Percentiles rank a stretch among this genome's conserved stretches.
phyloP scores from a whole-genome alignment of 2,888 invertebrate species.

The Gastrophysa polygoni region DNA sequence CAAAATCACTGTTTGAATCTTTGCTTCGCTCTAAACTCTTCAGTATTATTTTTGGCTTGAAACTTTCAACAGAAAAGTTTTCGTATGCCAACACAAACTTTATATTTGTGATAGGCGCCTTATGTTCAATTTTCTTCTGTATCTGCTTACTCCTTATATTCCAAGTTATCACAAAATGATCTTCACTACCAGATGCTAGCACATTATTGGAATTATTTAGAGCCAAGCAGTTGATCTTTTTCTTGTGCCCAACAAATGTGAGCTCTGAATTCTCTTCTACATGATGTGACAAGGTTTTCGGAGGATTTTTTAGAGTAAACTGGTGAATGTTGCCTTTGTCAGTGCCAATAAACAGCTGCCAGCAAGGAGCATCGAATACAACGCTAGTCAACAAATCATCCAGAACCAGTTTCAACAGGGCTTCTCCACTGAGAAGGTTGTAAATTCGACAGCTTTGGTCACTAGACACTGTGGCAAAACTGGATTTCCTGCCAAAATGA shows the following conservation, averaged over 20 bases:
- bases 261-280: constrained; percentile 58
- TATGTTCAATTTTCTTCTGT: constrained; percentile 71
- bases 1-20: constrained; percentile 62
- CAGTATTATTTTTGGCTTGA: constrained; percentile 64
- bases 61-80: constrained; percentile 66
- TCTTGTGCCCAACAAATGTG: constrained; percentile 72
- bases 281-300: constrained; percentile 70
- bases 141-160: constrained; percentile 79
- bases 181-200: constrained; percentile 78
- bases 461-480: constrained; percentile 77
- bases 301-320: constrained; percentile 70
- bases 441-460: constrained; percentile 87
- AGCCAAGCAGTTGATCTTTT: constrained; percentile 72
- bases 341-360: constrained; percentile 76
- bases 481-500: constrained; percentile 65
- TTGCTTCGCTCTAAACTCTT: constrained; percentile 69
- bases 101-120: constrained; percentile 77
- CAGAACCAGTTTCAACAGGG: constrained; percentile 77
- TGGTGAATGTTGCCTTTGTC: constrained; percentile 73
- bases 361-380: constrained; percentile 72
- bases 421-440: constrained; percentile 70
- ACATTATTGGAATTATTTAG: constrained; percentile 74
- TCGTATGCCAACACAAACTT: constrained; percentile 67
- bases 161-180: constrained; percentile 80
- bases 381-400: constrained; percentile 73